Conservation (phyloP, 2,113 vertebrate genomes). For the Axis porcinus region DNA sequence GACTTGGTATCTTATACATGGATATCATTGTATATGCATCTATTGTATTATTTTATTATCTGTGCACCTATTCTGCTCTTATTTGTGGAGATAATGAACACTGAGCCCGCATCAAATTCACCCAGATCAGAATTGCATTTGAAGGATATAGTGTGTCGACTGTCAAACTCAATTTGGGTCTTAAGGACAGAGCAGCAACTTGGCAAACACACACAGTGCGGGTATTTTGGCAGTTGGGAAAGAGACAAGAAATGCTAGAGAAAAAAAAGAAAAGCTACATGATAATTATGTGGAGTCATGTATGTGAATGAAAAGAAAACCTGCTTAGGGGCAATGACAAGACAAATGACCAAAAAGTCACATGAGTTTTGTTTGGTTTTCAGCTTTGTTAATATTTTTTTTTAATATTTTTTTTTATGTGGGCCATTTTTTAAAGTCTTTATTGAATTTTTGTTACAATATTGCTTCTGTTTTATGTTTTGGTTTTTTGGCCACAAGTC, state of each 20-base stretch:
- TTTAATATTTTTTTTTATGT: neutral
- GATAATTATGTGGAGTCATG: neutral
- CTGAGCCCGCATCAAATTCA: neutral
- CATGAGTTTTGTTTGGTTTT: neutral
- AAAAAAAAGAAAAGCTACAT: neutral
- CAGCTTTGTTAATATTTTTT: neutral
- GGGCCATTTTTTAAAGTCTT: neutral
- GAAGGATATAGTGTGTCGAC: neutral
- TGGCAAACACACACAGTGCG: fast-evolving
- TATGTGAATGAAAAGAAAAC: neutral
- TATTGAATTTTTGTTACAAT: neutral
- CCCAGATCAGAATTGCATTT: neutral
- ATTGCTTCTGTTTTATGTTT: neutral
- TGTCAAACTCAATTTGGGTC: neutral
- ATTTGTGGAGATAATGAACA: neutral
- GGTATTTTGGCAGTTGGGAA: neutral
- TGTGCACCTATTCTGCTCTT: neutral
- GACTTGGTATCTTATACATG: neutral
- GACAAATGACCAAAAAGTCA: neutral
- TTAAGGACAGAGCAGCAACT: neutral
- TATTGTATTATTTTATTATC: neutral
- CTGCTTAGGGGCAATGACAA: neutral
- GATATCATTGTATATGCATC: too few species aligned
- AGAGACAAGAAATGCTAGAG: neutral
- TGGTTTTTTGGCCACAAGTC: neutral